phyloP scores from a whole-genome alignment of 2,797 vertebrate genomes.

The Podargus strigoides region DNA sequence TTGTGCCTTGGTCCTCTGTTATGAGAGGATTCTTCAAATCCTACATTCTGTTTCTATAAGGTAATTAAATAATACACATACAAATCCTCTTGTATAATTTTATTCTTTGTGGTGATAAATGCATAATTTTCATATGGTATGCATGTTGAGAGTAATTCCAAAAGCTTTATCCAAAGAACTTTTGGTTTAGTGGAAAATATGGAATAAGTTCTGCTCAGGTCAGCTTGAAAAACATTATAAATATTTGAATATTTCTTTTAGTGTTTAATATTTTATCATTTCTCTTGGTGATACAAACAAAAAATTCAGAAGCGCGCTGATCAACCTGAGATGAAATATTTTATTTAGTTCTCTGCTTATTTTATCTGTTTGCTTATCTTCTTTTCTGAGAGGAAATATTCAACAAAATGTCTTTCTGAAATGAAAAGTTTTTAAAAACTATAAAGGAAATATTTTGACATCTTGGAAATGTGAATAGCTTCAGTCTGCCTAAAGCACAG shows the following conservation, averaged over 20 bases:
- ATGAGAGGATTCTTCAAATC: not conserved
- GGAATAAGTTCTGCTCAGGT: not conserved
- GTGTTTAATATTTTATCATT: not conserved
- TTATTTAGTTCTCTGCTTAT: not conserved
- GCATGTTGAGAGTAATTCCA: not conserved
- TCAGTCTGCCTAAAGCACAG: not conserved
- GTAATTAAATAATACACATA: not conserved
- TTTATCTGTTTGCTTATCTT: not conserved
- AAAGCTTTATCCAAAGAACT: not conserved
- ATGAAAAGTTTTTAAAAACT: not conserved
- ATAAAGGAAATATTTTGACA: not conserved
- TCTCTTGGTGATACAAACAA: not conserved
- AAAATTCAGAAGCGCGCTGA: not conserved
- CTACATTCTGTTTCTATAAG: not conserved
- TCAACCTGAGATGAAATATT: not conserved
- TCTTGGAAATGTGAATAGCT: not conserved
- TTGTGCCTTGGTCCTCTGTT: not conserved
- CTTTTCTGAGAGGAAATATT: not conserved
- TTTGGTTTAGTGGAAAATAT: not conserved
- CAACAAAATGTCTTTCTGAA: not conserved
- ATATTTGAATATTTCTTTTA: not conserved
- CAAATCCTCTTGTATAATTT: not conserved
- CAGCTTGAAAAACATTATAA: not conserved
- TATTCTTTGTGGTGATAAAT: not conserved
- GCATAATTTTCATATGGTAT: not conserved